Evolutionary conservation across 2,888 invertebrate species (phyloP).

Genomic region (Glyphotaelius pellucidus): DNA sequence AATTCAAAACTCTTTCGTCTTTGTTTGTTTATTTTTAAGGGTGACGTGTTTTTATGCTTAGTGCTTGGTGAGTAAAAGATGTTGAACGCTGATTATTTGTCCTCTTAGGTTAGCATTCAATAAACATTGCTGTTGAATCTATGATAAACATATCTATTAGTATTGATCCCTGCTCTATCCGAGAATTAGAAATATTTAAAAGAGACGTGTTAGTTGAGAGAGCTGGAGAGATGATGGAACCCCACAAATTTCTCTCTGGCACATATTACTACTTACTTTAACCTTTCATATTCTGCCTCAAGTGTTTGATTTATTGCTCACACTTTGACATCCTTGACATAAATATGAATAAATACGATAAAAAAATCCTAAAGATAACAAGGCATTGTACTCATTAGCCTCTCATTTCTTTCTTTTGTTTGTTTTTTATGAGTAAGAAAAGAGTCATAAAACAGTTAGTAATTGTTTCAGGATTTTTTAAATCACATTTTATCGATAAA

Average conservation of each 20-base stretch:
- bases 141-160: not conserved
- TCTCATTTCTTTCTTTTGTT: not conserved
- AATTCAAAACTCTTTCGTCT: not conserved
- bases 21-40: conserved; percentile 29
- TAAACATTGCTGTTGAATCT: not conserved
- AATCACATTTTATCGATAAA: not conserved
- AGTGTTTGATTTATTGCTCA: too few species aligned
- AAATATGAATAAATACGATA: not conserved
- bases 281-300: too few species aligned
- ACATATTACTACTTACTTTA: not conserved
- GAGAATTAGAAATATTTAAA: not conserved
- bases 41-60: conserved; percentile 29
- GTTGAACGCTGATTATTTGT: not conserved
- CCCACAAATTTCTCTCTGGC: not conserved
- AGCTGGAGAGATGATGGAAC: too few species aligned
- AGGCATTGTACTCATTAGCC: not conserved
- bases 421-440: not conserved
- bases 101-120: not conserved
- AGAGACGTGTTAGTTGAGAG: not conserved
- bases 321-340: too few species aligned
- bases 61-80: not conserved
- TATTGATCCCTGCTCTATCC: not conserved
- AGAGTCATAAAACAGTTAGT: not conserved
- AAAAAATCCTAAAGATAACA: not conserved
- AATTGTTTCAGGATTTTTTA: not conserved